Percentiles rank a stretch among this genome's conserved stretches.
Conservation (phyloP, 2,797 vertebrate species). For the Champsocephalus esox region DNA sequence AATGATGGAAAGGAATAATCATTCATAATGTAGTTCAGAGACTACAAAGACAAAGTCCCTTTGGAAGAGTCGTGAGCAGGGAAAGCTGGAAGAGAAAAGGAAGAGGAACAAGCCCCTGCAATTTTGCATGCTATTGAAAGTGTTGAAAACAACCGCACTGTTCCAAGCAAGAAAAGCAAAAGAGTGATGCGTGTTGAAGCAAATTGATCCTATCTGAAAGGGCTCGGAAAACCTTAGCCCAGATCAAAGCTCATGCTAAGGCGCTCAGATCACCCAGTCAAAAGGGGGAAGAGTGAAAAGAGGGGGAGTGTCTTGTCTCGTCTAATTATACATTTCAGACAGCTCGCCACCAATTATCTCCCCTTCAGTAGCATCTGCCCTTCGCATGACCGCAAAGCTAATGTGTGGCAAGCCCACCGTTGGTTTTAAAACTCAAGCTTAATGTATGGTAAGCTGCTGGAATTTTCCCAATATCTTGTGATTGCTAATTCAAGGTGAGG, state of each 20-base stretch:
- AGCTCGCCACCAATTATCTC: conserved; percentile 87
- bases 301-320: conserved; percentile 82
- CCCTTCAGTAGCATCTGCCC: conserved; percentile 86
- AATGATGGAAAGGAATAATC: conserved; percentile 70
- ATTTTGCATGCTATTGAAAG: conserved; percentile 63
- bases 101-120: conserved; percentile 56
- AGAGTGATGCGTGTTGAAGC: conserved; percentile 80
- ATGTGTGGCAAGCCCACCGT: conserved; percentile 77
- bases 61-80: conserved; percentile 54
- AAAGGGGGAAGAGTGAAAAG: conserved; percentile 68
- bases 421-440: conserved; percentile 66
- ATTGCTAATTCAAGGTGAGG: conserved; percentile 70
- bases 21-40: conserved; percentile 68
- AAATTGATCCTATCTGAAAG: conserved; percentile 86
- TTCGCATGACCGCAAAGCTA: conserved; percentile 82
- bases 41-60: conserved; percentile 68
- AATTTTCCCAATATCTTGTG: conserved; percentile 63
- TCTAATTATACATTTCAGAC: conserved; percentile 89
- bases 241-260: conserved; percentile 85
- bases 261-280: conserved; percentile 80
- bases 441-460: conserved; percentile 70
- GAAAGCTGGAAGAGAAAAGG: conserved; percentile 45
- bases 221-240: conserved; percentile 83
- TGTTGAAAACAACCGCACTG: conserved; percentile 58
- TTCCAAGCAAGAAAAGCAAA: conserved; percentile 63